Evolutionary conservation across 2,888 invertebrate genomes (phyloP).

Genomic region (Watsonalla binaria): DNA sequence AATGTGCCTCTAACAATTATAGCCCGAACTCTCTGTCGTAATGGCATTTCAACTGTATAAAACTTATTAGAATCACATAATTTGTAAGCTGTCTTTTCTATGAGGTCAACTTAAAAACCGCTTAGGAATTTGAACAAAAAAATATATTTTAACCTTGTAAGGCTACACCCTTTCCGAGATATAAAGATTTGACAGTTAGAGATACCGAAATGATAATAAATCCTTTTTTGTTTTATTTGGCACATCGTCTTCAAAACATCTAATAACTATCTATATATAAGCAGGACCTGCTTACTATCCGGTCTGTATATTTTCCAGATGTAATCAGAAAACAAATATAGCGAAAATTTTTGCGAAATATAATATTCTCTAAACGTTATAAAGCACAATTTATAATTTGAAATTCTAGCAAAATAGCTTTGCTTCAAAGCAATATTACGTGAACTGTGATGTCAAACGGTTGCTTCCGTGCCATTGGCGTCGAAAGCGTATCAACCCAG

Average conservation of each 20-base stretch:
- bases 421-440: slow-evolving; percentile 26
- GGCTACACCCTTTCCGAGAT: too few relatives aligned
- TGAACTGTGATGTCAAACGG: slow-evolving; percentile 35
- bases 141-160: too few relatives aligned
- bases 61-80: not conserved
- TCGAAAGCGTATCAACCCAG: slow-evolving; percentile 21
- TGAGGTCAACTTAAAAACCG: too few relatives aligned
- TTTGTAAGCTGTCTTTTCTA: not conserved
- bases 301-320: too few relatives aligned
- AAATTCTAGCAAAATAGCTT: slow-evolving; percentile 22
- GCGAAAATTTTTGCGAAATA: not conserved
- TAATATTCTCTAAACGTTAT: slow-evolving; percentile 7
- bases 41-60: not conserved
- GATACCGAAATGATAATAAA: too few relatives aligned
- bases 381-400: slow-evolving; percentile 27
- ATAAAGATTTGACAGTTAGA: too few relatives aligned
- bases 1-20: not conserved
- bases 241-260: too few relatives aligned
- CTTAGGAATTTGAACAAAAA: too few relatives aligned
- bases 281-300: too few relatives aligned
- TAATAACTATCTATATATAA: too few relatives aligned
- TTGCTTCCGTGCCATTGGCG: slow-evolving; percentile 25
- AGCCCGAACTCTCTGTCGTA: not conserved
- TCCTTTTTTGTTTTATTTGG: too few relatives aligned
- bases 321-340: not conserved